These are phyloP conservation scores for Castor canadensis DNA, from an alignment of 2,113 vertebrate genomes.

Conservation along the genomic window DNA sequence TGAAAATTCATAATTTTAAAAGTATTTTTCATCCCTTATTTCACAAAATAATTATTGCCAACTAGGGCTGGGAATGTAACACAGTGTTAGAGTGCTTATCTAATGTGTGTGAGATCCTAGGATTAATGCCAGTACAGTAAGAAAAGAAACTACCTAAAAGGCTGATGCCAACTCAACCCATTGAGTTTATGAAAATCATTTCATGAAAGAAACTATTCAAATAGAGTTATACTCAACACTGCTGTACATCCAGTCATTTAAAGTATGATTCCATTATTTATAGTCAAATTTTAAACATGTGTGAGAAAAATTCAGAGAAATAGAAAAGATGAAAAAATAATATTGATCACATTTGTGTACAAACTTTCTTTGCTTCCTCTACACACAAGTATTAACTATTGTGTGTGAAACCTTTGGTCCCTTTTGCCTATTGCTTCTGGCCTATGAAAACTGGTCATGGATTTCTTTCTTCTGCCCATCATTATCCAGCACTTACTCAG, in stretches of 20 bases:
- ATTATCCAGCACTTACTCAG: not conserved
- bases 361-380: not conserved
- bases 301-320: not conserved
- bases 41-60: not conserved
- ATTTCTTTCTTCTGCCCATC: not conserved
- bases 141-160: not conserved
- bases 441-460: not conserved
- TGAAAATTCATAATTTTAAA: not conserved
- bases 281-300: not conserved
- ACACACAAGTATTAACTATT: not conserved
- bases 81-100: not conserved
- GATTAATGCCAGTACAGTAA: not conserved
- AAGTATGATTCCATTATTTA: constrained; percentile 16
- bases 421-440: not conserved
- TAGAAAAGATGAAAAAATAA: not conserved
- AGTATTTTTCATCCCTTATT: not conserved
- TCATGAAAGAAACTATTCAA: not conserved
- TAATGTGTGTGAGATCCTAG: not conserved
- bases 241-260: not conserved
- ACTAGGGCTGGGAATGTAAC: fast-evolving
- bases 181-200: not conserved
- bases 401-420: not conserved
- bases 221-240: not conserved
- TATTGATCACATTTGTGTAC: not conserved
- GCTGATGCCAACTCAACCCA: not conserved